Evolutionary conservation across 2,113 vertebrate genomes (phyloP).

Genomic region (Ceyx cyanopectus): DNA sequence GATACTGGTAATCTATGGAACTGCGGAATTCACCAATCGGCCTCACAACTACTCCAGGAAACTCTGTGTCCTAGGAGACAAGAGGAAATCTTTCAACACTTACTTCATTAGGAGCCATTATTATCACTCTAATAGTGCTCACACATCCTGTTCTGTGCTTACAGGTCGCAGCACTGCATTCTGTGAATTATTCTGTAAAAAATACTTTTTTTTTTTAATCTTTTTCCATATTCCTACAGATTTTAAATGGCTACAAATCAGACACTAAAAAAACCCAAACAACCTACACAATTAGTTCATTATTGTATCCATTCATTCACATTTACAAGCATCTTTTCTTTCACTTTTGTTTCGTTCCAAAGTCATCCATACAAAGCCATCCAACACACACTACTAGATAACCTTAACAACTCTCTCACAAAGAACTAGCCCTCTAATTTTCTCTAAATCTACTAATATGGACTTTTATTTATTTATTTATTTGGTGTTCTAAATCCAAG

Average conservation of each 20-base stretch:
- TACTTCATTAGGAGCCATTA: neutral
- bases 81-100: neutral
- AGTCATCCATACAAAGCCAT: neutral
- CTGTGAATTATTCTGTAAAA: neutral
- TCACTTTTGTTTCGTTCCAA: neutral
- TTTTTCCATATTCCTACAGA: neutral
- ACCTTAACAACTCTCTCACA: neutral
- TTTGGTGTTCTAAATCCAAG: neutral
- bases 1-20: conserved; percentile 97
- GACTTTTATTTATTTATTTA: neutral
- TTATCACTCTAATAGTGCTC: neutral
- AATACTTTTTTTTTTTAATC: neutral
- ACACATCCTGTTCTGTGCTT: neutral
- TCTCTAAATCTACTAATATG: neutral
- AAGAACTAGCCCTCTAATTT: neutral
- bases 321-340: neutral
- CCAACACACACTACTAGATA: neutral
- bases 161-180: neutral
- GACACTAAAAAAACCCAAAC: neutral
- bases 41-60: conserved; percentile 95
- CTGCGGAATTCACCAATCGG: conserved; percentile 98
- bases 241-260: neutral
- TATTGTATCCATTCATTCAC: neutral
- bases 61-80: conserved; percentile 91
- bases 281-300: neutral